phyloP scores from a whole-genome alignment of 2,113 vertebrate species.

The Sorex araneus region DNA sequence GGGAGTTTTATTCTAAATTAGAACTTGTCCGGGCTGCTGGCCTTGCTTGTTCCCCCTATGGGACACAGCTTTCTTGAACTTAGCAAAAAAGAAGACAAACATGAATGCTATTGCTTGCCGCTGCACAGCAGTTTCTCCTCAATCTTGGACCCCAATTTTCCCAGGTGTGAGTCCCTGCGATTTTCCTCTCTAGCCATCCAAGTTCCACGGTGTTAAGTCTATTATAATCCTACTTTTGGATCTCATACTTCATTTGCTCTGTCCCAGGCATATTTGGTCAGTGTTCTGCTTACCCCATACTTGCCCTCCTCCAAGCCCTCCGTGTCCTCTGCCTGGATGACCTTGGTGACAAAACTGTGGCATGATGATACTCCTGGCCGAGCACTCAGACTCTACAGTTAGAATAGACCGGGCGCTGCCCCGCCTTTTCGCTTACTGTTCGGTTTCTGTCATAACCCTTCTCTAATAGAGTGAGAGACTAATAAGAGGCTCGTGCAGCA shows the following conservation, averaged over 20 bases:
- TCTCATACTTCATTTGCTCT: background rate
- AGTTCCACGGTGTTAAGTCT: background rate
- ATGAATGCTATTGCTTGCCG: background rate
- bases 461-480: background rate
- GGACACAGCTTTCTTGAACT: conserved; percentile 12
- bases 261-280: background rate
- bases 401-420: background rate
- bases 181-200: background rate
- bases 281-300: too few species aligned
- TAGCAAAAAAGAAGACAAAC: background rate
- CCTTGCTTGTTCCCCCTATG: background rate
- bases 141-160: background rate
- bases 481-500: background rate
- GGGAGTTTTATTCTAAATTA: conserved; percentile 57
- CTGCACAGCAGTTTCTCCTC: background rate
- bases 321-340: background rate
- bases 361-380: background rate
- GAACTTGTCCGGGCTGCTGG: background rate
- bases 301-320: background rate
- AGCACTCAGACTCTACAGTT: background rate
- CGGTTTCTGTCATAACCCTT: background rate
- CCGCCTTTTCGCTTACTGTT: background rate
- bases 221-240: background rate
- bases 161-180: background rate
- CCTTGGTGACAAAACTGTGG: background rate